Conservation (phyloP, 2,888 invertebrate genomes). For the Amphimallon solstitiale region DNA sequence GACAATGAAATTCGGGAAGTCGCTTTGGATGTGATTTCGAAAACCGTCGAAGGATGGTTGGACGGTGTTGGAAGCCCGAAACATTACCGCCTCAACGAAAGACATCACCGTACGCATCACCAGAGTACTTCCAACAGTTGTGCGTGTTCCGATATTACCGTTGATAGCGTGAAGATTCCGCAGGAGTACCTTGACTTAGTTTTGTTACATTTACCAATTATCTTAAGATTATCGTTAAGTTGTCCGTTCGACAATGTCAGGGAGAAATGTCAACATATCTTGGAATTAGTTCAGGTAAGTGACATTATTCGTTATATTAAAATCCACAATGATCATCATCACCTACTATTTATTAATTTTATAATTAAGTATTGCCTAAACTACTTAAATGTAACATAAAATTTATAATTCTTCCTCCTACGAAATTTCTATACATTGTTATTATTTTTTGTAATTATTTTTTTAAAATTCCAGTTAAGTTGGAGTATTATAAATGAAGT, state of each 20-base stretch:
- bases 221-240: conserved; percentile 68
- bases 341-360: no score
- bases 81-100: conserved; percentile 58
- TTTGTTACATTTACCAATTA: conserved; percentile 68
- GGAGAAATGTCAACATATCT: conserved; percentile 68
- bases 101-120: conserved; percentile 53
- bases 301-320: no score
- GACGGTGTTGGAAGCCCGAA: conserved; percentile 66
- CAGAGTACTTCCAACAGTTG: conserved; percentile 60
- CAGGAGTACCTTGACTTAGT: conserved; percentile 67
- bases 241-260: conserved; percentile 71
- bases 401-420: no score
- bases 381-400: no score
- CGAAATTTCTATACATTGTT: no score
- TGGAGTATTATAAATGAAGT: no score
- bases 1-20: conserved; percentile 65
- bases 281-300: conserved; percentile 69
- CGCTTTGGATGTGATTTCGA: conserved; percentile 65
- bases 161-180: conserved; percentile 59
- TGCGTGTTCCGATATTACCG: conserved; percentile 62
- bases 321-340: no score
- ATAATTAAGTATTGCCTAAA: no score
- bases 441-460: no score
- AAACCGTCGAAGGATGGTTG: conserved; percentile 67
- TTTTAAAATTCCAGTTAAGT: no score